phyloP scores from a whole-genome alignment of 1,140 invertebrate species.

The Apolygus lucorum region DNA sequence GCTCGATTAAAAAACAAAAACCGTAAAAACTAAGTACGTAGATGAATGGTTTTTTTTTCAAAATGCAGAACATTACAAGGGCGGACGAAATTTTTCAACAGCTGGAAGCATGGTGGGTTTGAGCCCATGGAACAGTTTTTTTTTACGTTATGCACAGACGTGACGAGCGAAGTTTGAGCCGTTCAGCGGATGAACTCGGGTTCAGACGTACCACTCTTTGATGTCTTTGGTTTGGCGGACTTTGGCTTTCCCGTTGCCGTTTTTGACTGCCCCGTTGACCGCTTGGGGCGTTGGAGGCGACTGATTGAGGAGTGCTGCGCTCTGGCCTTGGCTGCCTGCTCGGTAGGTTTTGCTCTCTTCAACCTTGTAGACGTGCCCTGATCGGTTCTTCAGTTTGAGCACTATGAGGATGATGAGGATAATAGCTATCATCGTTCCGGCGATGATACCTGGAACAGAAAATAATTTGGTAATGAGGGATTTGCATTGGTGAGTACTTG shows the following conservation, averaged over 20 bases:
- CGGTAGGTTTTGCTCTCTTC: conserved; percentile 68
- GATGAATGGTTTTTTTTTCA: background rate
- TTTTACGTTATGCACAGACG: no score
- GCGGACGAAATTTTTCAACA: background rate
- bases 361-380: conserved; percentile 81
- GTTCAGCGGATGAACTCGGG: background rate
- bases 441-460: conserved; percentile 59
- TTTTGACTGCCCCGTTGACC: conserved; percentile 43
- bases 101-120: background rate
- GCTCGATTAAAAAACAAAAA: conserved; percentile 2
- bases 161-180: conserved; percentile 26
- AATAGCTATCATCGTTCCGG: conserved; percentile 81
- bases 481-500: no score
- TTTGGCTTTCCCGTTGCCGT: conserved; percentile 47
- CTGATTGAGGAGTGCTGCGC: conserved; percentile 58
- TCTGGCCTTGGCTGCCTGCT: conserved; percentile 56
- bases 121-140: background rate
- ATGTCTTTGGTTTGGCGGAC: conserved; percentile 77
- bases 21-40: background rate
- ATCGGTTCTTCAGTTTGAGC: conserved; percentile 77
- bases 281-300: conserved; percentile 42
- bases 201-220: conserved; percentile 88
- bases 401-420: conserved; percentile 83
- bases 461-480: background rate
- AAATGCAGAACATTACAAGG: no score